Evolutionary conservation across 2,888 invertebrate species (phyloP).

Genomic region (Stratiomys singularior): DNA sequence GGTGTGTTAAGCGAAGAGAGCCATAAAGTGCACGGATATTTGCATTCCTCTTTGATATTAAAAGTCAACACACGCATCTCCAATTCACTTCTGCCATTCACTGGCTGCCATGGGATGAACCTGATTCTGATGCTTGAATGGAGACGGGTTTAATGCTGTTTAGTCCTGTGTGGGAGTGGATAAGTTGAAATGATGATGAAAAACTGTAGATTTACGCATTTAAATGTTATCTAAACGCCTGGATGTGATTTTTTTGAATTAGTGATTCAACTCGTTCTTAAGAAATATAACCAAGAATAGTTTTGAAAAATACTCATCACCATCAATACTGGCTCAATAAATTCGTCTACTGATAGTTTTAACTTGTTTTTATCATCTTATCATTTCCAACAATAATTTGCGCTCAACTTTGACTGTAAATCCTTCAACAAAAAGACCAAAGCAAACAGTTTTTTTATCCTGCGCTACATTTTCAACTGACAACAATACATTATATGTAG

Average conservation of each 20-base stretch:
- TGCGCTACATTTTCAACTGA: too few species aligned
- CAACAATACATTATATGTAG: neutral
- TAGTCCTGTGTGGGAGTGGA: neutral
- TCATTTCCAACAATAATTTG: too few species aligned
- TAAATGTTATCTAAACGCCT: too few species aligned
- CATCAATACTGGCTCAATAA: too few species aligned
- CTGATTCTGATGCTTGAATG: constrained; percentile 14
- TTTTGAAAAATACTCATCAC: too few species aligned
- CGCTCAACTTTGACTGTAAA: neutral
- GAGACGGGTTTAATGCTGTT: neutral
- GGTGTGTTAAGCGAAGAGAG: constrained; percentile 8
- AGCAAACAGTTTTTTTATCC: constrained; percentile 11
- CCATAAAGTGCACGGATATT: constrained; percentile 52
- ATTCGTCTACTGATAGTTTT: too few species aligned
- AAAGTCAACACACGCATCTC: constrained; percentile 54
- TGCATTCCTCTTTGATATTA: constrained; percentile 56
- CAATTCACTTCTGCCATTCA: constrained; percentile 5
- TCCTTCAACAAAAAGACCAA: constrained; percentile 27
- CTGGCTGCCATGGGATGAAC: constrained; percentile 1
- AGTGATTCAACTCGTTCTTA: too few species aligned
- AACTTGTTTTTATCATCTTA: too few species aligned
- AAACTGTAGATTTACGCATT: too few species aligned
- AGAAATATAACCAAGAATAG: too few species aligned
- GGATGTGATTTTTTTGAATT: too few species aligned
- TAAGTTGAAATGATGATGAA: neutral